phyloP scores from a whole-genome alignment of 2,888 invertebrate genomes.

The Pecten maximus region DNA sequence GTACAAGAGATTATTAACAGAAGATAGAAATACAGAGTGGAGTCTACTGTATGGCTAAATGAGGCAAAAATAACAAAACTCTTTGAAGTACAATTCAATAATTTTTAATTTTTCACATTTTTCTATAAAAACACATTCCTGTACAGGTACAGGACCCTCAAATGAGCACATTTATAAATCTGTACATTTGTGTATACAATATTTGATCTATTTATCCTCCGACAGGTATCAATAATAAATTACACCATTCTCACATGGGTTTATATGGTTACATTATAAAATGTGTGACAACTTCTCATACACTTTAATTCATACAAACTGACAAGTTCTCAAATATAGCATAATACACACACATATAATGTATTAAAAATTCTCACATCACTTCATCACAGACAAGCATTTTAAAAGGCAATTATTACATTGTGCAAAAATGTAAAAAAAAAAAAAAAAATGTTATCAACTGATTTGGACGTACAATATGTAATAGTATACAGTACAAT shows the following conservation, averaged over 20 bases:
- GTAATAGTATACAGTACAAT: background rate
- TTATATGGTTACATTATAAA: background rate
- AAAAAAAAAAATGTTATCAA: background rate
- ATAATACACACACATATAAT: background rate
- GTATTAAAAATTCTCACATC: constrained; percentile 13
- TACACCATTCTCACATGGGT: background rate
- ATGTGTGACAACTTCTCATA: background rate
- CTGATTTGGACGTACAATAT: background rate
- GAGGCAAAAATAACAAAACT: background rate
- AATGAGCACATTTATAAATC: constrained; percentile 26
- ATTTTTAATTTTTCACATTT: constrained; percentile 31
- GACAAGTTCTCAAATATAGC: background rate
- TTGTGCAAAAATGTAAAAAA: background rate
- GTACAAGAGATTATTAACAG: too few relatives aligned
- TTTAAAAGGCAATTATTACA: background rate
- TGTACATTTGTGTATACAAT: constrained; percentile 31
- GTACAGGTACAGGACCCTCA: background rate
- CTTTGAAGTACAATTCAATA: background rate
- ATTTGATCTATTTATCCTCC: background rate
- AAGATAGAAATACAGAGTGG: too few relatives aligned
- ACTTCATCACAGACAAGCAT: constrained; percentile 32
- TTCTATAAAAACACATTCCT: constrained; percentile 23
- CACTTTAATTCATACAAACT: background rate
- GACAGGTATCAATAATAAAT: background rate
- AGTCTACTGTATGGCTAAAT: too few relatives aligned